phyloP scores from a whole-genome alignment of 2,888 invertebrate genomes.

The Lingula anatina region DNA sequence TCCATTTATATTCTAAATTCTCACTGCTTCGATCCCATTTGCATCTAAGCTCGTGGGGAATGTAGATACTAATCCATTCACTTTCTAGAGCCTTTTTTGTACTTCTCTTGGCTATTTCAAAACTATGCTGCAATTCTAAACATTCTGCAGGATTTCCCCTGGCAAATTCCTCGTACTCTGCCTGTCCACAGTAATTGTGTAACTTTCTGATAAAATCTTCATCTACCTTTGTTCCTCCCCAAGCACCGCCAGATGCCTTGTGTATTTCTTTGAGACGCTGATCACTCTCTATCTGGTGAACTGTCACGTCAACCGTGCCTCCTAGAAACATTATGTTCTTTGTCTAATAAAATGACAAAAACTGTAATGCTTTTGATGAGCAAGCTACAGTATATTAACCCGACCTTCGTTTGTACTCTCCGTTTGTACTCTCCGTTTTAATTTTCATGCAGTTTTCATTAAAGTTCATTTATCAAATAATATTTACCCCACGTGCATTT shows the following conservation, averaged over 20 bases:
- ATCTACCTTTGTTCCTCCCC: constrained; percentile 18
- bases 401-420: too few relatives aligned
- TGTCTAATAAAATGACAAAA: too few relatives aligned
- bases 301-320: constrained; percentile 19
- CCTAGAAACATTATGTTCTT: too few relatives aligned
- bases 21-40: too few relatives aligned
- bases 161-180: constrained; percentile 1
- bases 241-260: constrained; percentile 15
- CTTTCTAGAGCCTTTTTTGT: background rate
- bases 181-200: constrained; percentile 5
- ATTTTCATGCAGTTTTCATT: too few relatives aligned
- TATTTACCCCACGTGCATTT: too few relatives aligned
- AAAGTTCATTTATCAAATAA: too few relatives aligned
- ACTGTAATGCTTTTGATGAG: too few relatives aligned
- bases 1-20: too few relatives aligned
- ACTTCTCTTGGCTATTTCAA: constrained; percentile 12
- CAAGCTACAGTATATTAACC: too few relatives aligned
- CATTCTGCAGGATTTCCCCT: constrained; percentile 2
- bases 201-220: constrained; percentile 4
- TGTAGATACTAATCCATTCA: background rate
- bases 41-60: constrained; percentile 2
- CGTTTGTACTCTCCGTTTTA: too few relatives aligned
- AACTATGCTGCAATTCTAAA: constrained; percentile 5
- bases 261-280: constrained; percentile 11
- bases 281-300: constrained; percentile 10